These are phyloP conservation scores for Lasioglossum zephyrum DNA, from an alignment of 2,888 invertebrate genomes.

Conservation along the genomic window DNA sequence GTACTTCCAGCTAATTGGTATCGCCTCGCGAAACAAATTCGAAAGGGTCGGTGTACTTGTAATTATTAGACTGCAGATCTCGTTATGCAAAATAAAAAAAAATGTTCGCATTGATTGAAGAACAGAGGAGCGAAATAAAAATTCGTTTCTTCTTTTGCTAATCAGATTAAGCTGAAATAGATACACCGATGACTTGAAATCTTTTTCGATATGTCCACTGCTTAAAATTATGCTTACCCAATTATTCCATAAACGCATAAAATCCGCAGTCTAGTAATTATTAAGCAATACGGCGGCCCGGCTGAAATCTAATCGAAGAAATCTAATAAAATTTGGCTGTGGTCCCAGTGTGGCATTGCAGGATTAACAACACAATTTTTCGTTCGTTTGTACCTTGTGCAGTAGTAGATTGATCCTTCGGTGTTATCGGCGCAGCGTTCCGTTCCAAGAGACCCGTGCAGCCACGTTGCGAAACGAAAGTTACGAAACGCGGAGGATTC, in stretches of 20 bases:
- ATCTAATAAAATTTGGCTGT: not conserved
- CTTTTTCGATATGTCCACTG: no score
- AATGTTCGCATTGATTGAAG: no score
- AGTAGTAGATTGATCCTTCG: not conserved
- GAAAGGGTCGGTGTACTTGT: not conserved
- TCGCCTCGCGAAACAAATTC: not conserved
- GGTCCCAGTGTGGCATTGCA: not conserved
- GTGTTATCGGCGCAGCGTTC: constrained; percentile 10
- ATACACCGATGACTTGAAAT: no score
- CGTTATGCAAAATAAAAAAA: no score
- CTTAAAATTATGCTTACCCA: no score
- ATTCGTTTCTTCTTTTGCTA: no score
- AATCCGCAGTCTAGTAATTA: not conserved
- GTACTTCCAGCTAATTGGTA: not conserved
- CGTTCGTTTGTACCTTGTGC: constrained; percentile 1
- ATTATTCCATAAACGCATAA: no score
- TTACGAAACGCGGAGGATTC: not conserved
- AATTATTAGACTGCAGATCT: not conserved
- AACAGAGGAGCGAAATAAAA: no score
- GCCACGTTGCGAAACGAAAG: not conserved
- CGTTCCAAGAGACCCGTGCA: not conserved
- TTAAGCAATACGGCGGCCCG: not conserved
- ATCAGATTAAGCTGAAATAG: no score
- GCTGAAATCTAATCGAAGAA: not conserved
- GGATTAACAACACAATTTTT: not conserved